Conservation (phyloP, 2,888 invertebrate species). For the Hyposoter didymator region DNA sequence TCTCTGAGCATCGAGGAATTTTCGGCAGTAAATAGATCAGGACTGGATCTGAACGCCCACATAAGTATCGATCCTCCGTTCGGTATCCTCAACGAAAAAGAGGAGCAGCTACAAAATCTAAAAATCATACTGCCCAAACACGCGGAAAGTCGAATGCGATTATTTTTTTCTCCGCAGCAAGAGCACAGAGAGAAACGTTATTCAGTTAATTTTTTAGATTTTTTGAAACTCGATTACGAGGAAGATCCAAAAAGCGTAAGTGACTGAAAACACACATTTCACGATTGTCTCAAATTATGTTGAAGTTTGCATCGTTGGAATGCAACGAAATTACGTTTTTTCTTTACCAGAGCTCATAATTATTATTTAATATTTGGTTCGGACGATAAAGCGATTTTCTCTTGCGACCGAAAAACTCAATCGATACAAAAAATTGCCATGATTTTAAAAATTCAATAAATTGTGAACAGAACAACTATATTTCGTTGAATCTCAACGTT, state of each 20-base stretch:
- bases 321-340: no score
- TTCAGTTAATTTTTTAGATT: constrained; percentile 72
- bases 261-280: not conserved
- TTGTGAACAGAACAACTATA: no score
- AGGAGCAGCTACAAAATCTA: constrained; percentile 69
- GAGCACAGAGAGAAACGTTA: constrained; percentile 70
- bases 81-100: constrained; percentile 71
- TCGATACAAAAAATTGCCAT: no score
- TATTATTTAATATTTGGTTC: no score
- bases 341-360: no score
- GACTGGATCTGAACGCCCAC: constrained; percentile 85
- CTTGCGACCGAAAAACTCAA: no score
- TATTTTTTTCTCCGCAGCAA: constrained; percentile 75
- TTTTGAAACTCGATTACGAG: constrained; percentile 81
- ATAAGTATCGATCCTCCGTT: constrained; percentile 85
- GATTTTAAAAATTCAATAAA: no score
- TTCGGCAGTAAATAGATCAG: constrained; percentile 86
- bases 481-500: no score
- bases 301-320: no score
- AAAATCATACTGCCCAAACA: constrained; percentile 71
- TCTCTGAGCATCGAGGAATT: constrained; percentile 85
- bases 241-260: constrained; percentile 83
- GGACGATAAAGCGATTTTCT: not conserved
- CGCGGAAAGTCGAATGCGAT: constrained; percentile 66
- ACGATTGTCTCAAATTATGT: not conserved